Percentiles rank a stretch among this genome's conserved stretches.
These are phyloP conservation scores for Neomonachus schauinslandi DNA, from an alignment of 2,113 vertebrate species.

Conservation along the genomic window DNA sequence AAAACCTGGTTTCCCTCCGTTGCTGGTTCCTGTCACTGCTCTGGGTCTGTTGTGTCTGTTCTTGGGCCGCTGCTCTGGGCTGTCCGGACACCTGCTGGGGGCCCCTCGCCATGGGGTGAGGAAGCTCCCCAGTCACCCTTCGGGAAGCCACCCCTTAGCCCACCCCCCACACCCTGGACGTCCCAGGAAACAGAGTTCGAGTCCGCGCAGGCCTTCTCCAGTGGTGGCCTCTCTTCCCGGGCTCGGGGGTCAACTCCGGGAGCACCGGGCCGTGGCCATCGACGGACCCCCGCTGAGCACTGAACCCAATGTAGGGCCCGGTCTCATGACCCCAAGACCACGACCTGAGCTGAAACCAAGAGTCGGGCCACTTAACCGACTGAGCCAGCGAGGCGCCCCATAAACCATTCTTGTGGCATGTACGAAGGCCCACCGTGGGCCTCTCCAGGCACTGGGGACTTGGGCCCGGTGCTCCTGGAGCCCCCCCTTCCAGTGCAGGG, in stretches of 20 bases:
- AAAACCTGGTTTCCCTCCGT: not conserved
- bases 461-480: not conserved
- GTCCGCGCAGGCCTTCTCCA: not conserved
- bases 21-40: not conserved
- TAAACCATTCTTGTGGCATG: accelerated
- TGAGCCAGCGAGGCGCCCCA: not conserved
- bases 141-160: not conserved
- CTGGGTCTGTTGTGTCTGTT: not conserved
- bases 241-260: not conserved
- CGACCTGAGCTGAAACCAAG: not conserved
- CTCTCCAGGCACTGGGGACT: not conserved
- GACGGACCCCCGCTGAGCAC: no score
- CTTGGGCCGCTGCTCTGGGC: not conserved
- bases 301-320: no score
- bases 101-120: not conserved
- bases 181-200: not conserved
- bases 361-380: not conserved
- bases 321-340: not conserved
- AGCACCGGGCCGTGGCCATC: accelerated
- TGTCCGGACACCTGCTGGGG: accelerated
- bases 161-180: not conserved
- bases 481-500: not conserved
- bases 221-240: not conserved
- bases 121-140: not conserved
- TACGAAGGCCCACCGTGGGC: not conserved